Percentiles rank a stretch among this genome's conserved stretches.
These are phyloP conservation scores for Embiotoca jacksoni DNA, from an alignment of 2,113 vertebrate species.

Conservation along the genomic window DNA sequence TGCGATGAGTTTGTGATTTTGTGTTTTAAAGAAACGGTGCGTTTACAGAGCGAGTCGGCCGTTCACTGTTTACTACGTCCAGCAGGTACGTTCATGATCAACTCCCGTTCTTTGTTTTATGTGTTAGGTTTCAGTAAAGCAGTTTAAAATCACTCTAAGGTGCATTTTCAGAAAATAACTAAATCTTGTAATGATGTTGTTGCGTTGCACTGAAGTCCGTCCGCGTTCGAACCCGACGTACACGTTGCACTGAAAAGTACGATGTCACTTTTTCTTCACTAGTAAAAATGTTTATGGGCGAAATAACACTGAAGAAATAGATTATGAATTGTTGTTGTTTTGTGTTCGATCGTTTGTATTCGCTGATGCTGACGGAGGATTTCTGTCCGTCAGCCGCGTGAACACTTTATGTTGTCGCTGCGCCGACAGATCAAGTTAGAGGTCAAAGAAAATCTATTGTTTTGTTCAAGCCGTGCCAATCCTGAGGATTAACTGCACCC, in stretches of 20 bases:
- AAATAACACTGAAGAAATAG: no score
- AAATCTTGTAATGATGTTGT: not conserved
- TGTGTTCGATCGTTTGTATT: constrained; percentile 16
- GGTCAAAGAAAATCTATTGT: constrained; percentile 57
- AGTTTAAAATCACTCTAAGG: not conserved
- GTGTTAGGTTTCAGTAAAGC: not conserved
- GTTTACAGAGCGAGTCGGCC: no score
- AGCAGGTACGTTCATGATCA: constrained; percentile 2
- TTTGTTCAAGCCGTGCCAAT: constrained; percentile 40
- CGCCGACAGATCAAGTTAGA: constrained; percentile 37
- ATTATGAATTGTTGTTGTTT: not conserved
- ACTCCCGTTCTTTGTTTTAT: not conserved
- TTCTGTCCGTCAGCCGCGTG: not conserved
- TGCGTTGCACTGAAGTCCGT: constrained; percentile 27
- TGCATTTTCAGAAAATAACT: not conserved
- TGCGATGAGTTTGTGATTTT: not conserved
- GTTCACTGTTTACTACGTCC: constrained; percentile 9
- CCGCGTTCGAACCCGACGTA: not conserved
- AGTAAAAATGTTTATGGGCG: no score
- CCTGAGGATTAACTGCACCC: constrained; percentile 46
- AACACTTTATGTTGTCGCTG: constrained; percentile 11
- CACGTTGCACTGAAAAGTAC: not conserved
- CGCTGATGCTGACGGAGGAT: not conserved
- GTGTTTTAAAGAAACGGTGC: no score
- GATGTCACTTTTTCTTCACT: not conserved